These are phyloP conservation scores for Corythaixoides concolor DNA, from an alignment of 2,113 vertebrate genomes.

Conservation along the genomic window DNA sequence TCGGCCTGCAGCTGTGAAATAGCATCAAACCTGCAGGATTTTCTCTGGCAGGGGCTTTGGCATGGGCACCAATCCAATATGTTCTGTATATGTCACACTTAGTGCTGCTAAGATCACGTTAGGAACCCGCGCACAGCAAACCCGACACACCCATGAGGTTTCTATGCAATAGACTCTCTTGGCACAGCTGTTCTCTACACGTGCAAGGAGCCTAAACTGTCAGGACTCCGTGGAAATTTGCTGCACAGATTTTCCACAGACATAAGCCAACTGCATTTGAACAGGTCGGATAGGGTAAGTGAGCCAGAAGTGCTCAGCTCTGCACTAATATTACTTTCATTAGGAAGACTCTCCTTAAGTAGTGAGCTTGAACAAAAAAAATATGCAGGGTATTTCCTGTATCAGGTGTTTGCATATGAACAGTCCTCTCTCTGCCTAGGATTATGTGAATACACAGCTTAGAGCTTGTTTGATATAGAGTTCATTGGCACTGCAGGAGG, in stretches of 20 bases:
- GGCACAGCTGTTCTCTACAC: not conserved
- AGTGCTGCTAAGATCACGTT: not conserved
- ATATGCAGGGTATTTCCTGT: not conserved
- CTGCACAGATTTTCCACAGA: not conserved
- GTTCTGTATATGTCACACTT: not conserved
- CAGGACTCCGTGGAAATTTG: not conserved
- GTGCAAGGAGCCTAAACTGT: not conserved
- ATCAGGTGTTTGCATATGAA: not conserved
- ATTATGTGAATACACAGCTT: not conserved
- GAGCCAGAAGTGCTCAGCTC: not conserved
- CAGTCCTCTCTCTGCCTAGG: not conserved
- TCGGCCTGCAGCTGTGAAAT: not conserved
- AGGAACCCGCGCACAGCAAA: not conserved
- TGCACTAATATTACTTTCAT: not conserved
- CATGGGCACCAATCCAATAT: too few relatives aligned
- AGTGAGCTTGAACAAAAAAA: not conserved
- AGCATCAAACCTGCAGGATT: not conserved
- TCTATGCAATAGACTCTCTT: not conserved
- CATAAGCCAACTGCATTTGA: not conserved
- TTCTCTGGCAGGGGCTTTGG: not conserved
- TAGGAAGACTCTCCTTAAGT: not conserved
- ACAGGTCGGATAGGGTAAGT: not conserved
- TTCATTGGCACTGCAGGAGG: not conserved
- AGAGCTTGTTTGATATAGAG: not conserved
- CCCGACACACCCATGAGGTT: not conserved